These are phyloP conservation scores for Daubentonia madagascariensis DNA, from an alignment of 2,113 vertebrate genomes.

Conservation along the genomic window DNA sequence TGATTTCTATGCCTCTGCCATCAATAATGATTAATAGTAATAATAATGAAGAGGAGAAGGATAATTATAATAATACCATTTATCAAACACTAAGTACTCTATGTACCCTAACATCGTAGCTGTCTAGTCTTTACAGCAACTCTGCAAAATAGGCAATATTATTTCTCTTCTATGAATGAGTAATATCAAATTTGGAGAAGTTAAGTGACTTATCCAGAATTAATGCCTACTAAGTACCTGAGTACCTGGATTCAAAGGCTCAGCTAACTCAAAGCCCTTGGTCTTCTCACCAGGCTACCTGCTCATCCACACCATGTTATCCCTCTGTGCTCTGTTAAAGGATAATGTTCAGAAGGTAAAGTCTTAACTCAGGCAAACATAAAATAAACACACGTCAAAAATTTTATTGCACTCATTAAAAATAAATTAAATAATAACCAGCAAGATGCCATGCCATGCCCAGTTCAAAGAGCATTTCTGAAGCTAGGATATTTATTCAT, in stretches of 20 bases:
- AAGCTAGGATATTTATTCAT: neutral
- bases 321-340: neutral
- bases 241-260: neutral
- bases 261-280: neutral
- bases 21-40: neutral
- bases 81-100: neutral
- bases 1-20: neutral
- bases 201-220: neutral
- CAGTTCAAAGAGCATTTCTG: neutral
- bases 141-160: neutral
- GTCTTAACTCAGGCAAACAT: neutral
- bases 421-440: neutral
- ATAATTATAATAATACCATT: neutral
- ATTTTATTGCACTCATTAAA: neutral
- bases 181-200: neutral
- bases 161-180: neutral
- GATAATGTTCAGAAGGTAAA: neutral
- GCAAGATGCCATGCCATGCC: neutral
- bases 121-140: neutral
- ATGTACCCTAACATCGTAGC: neutral
- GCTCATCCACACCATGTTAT: neutral
- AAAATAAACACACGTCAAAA: neutral
- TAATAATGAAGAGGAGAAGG: neutral
- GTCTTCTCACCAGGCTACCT: neutral
- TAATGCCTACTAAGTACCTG: neutral